These are phyloP conservation scores for Stichodactyla helianthus DNA, from an alignment of 64 coral and sea anemone species.

Conservation along the genomic window DNA sequence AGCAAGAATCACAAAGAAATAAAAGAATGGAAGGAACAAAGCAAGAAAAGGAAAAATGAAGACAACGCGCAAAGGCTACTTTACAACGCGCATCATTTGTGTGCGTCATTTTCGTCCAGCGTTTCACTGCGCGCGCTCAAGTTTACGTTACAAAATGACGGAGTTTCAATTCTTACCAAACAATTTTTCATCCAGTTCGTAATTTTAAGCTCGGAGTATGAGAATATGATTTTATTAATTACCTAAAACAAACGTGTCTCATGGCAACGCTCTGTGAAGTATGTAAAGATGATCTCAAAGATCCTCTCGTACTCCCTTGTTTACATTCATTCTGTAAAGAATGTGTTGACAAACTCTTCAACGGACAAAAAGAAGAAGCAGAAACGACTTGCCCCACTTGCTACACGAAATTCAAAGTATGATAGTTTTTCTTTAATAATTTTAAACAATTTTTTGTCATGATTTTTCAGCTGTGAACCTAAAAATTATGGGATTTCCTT, in stretches of 20 bases:
- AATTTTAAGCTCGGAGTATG: no score
- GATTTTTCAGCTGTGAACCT: not conserved
- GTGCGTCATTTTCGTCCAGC: no score
- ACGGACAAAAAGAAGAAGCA: not conserved
- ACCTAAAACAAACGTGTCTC: not conserved
- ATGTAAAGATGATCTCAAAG: slow-evolving; percentile 10
- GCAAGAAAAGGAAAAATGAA: no score
- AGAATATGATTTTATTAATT: no score
- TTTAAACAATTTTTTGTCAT: not conserved
- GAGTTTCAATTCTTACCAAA: no score
- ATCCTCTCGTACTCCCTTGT: slow-evolving; percentile 22
- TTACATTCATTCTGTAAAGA: slow-evolving; percentile 31
- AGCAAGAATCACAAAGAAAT: no score
- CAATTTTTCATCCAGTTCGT: no score
- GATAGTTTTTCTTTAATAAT: not conserved
- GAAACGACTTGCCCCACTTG: not conserved
- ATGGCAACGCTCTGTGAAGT: slow-evolving; percentile 17
- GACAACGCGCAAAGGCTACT: no score
- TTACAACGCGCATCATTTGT: no score
- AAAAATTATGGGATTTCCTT: not conserved
- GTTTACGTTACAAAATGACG: no score
- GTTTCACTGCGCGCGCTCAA: no score
- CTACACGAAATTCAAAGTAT: slow-evolving; percentile 6
- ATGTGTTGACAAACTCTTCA: slow-evolving; percentile 1
- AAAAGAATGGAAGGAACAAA: no score